A percentile compares a stretch with the other conserved stretches of the same genome.
These are phyloP conservation scores for Mormyrus iriodes DNA, from an alignment of 2,113 vertebrate genomes.

Conservation along the genomic window DNA sequence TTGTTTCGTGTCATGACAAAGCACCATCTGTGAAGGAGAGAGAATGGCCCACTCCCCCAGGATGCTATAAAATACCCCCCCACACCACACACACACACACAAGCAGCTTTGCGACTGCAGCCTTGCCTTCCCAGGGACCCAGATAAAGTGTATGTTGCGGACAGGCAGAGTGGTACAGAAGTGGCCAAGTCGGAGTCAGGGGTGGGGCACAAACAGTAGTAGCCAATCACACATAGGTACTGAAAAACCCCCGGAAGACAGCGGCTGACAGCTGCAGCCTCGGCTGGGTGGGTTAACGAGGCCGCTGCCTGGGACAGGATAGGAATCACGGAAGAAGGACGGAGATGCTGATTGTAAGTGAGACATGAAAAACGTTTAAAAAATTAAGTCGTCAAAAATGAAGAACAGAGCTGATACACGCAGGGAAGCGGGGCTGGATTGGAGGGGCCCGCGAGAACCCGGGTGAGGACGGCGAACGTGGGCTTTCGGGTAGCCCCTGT, in stretches of 20 bases:
- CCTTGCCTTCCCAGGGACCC: neutral
- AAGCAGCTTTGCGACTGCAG: neutral
- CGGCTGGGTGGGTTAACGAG: neutral
- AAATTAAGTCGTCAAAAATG: neutral
- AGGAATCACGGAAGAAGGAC: neutral
- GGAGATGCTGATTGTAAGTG: neutral
- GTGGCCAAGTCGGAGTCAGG: neutral
- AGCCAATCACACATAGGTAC: neutral
- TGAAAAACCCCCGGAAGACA: neutral
- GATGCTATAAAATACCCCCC: neutral
- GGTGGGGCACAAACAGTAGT: neutral
- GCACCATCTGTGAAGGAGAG: neutral
- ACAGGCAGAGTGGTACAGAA: neutral
- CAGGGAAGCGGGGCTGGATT: neutral
- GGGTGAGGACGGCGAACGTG: too few species aligned
- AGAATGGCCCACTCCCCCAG: neutral
- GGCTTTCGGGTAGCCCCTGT: neutral
- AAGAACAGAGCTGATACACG: neutral
- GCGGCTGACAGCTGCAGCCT: neutral
- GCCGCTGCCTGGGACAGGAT: neutral
- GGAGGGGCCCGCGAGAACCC: neutral
- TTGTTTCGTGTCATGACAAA: neutral
- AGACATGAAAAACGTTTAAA: neutral
- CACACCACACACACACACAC: neutral
- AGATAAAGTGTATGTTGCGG: neutral